Evolutionary conservation across 2,113 vertebrate genomes (phyloP).

Genomic region (Lethenteron camtschaticum): DNA sequence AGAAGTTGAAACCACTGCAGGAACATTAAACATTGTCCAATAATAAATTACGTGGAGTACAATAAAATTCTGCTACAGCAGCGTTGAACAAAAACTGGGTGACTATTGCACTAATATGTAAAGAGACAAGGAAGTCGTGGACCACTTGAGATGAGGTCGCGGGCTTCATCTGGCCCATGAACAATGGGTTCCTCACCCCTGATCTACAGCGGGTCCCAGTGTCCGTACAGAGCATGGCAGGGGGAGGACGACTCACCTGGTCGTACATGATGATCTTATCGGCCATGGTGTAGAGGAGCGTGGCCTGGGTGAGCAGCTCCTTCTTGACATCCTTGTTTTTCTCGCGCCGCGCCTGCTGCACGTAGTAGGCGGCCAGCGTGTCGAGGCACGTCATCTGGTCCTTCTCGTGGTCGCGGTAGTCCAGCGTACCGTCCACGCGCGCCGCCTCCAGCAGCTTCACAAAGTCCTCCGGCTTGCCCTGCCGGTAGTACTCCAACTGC

Average conservation of each 20-base stretch:
- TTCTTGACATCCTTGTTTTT: conserved; percentile 99
- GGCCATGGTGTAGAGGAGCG: conserved; percentile 89
- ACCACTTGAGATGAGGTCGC: no score
- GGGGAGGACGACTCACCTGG: conserved; percentile 37
- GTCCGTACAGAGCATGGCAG: no score
- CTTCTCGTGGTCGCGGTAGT: conserved; percentile 94
- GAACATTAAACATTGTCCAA: no score
- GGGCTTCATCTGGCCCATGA: no score
- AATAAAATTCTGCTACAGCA: no score
- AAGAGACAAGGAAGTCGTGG: no score
- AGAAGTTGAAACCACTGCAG: no score
- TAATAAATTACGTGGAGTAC: no score
- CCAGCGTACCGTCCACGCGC: conserved; percentile 88
- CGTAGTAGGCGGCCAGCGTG: conserved; percentile 87
- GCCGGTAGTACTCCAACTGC: conserved; percentile 95
- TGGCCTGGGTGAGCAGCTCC: conserved; percentile 93
- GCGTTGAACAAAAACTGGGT: no score
- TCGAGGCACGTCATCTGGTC: conserved; percentile 98
- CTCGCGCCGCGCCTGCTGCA: conserved; percentile 86
- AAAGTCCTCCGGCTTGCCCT: conserved; percentile 95
- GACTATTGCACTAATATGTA: no score
- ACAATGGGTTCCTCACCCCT: no score
- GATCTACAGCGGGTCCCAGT: no score
- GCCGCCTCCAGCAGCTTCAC: conserved; percentile 92
- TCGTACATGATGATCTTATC: conserved; percentile 99